Base-by-base conservation (phyloP, 2,888 invertebrate genomes). In the Theretra japonica region DNA sequence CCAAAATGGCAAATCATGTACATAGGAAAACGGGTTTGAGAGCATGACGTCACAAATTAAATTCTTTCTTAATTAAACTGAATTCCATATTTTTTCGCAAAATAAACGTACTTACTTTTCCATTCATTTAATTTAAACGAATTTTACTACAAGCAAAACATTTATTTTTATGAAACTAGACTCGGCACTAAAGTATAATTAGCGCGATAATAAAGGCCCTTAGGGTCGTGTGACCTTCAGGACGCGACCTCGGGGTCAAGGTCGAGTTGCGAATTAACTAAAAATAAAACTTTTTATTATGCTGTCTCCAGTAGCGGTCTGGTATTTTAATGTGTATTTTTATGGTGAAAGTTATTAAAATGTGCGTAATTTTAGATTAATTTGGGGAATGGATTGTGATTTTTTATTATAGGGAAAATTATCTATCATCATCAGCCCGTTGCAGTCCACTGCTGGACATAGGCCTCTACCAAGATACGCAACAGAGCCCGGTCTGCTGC, bases 221-320 rank as follows among this genome's bases (percentile, higher is more conserved):
- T 23, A 62, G 62, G 62, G 62, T n/a, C 33, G 62, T 21, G 7
- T 41, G 62, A 41, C 62, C 62, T 41, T 21, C 15, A 62, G n/a
- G 25, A 25, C 11, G 8, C 11, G 33, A 33, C 62, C 33, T 21
- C n/a, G 15, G 21, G 30, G 59, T 60, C 59, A 60, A 28, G 41
- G 62, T 15, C 33, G 21, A 41, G 15, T 41, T 33, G 62, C 62
- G 41, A 62, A 62, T 41, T 62, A 41, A 21, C 41, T 62, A 62
- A 62, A 62, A 62, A 62, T 62, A 62, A 62, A 62, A 62, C 33
- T 21, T 57, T 59, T 62, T 41, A 62, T 62, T 41, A 62, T 62
- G 62, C 33, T 4, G 62, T 33, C 30, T 30, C 19, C n/a, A 19
- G 59, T n/a, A 21, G 21, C 21, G 2, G n/a, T n/a, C n/a, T 21